phyloP scores from a whole-genome alignment of 2,113 vertebrate species.

The Brachyistius frenatus region DNA sequence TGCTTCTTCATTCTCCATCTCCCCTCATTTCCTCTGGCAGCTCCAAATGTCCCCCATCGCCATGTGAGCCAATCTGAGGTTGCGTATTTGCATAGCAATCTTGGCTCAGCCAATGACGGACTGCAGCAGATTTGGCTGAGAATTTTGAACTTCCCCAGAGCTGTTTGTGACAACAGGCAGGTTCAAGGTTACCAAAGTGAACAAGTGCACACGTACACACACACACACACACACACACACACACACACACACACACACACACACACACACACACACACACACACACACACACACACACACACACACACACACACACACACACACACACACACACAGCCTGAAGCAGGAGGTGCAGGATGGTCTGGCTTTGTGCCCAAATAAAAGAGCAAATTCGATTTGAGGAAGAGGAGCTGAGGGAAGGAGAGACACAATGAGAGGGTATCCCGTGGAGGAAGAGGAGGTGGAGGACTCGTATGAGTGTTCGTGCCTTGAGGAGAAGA shows the following conservation, averaged over 20 bases:
- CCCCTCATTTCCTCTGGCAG: neutral
- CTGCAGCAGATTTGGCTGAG: neutral
- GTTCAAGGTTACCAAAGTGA: slow-evolving; percentile 44
- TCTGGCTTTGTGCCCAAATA: slow-evolving; percentile 46
- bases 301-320: slow-evolving; percentile 29
- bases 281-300: slow-evolving; percentile 19
- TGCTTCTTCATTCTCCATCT: neutral
- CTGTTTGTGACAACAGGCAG: slow-evolving; percentile 28
- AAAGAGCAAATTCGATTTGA: slow-evolving; percentile 52
- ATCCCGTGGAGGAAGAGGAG: slow-evolving; percentile 8
- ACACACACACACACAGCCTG: slow-evolving; percentile 29
- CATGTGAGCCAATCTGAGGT: slow-evolving; percentile 25
- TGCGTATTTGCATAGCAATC: neutral
- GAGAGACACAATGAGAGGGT: slow-evolving; percentile 30
- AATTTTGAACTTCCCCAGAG: slow-evolving; percentile 32
- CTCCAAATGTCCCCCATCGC: neutral
- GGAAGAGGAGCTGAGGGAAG: slow-evolving; percentile 31
- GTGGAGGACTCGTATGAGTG: neutral
- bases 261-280: slow-evolving; percentile 16
- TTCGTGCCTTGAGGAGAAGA: neutral
- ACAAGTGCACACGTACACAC: slow-evolving; percentile 3
- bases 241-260: slow-evolving; percentile 34
- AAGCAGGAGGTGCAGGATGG: slow-evolving; percentile 14
- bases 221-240: slow-evolving; percentile 26
- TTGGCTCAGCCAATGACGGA: slow-evolving; percentile 20